phyloP scores from a whole-genome alignment of 2,888 invertebrate species.

The Anorthoa munda region DNA sequence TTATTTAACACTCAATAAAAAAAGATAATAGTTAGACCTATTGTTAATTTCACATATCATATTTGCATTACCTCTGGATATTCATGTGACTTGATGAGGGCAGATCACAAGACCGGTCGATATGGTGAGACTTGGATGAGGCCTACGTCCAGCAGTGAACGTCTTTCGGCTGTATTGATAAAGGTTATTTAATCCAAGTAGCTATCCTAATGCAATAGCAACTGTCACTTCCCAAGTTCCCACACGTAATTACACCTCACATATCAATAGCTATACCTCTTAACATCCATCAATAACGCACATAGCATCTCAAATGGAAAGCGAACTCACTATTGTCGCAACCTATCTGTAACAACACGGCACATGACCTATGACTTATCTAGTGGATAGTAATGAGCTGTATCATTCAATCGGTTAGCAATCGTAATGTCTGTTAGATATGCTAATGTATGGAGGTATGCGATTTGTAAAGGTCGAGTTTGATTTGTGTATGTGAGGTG shows the following conservation, averaged over 20 bases:
- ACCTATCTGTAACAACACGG: conserved; percentile 34
- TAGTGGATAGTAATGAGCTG: conserved; percentile 37
- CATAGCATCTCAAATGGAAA: conserved; percentile 54
- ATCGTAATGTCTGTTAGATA: conserved; percentile 33
- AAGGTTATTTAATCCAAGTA: too few relatives aligned
- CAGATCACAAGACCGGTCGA: too few relatives aligned
- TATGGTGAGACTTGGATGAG: too few relatives aligned
- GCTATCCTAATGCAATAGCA: conserved; percentile 21
- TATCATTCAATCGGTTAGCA: conserved; percentile 58
- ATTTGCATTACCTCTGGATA: too few relatives aligned
- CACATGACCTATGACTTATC: conserved; percentile 56
- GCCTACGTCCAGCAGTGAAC: too few relatives aligned
- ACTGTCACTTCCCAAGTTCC: background rate
- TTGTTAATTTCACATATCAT: too few relatives aligned
- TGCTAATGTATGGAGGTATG: conserved; percentile 48
- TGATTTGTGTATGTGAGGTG: conserved; percentile 12
- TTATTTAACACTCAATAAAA: too few relatives aligned
- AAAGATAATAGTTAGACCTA: too few relatives aligned
- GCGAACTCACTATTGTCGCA: conserved; percentile 54
- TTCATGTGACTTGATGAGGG: too few relatives aligned
- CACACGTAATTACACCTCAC: conserved; percentile 41
- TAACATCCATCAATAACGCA: conserved; percentile 51
- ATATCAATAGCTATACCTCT: conserved; percentile 17
- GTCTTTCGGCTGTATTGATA: too few relatives aligned
- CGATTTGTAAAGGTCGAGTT: conserved; percentile 34